Base-by-base conservation (phyloP, 35 echinoderm and acorn worm genomes). In the Eucidaris tribuloides region DNA sequence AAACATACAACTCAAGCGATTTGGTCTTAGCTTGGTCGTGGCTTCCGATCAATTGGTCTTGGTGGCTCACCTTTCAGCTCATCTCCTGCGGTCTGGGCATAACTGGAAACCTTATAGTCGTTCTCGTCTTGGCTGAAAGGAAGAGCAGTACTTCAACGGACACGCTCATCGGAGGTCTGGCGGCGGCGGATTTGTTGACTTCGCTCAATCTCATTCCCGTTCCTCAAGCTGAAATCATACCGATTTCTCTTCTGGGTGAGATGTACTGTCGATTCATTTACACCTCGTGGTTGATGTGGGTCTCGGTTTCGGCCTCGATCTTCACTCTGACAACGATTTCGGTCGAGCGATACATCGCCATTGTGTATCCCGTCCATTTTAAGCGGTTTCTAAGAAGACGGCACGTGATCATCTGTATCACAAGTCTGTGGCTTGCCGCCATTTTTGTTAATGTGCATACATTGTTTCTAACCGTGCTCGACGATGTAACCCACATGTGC, bases 311-410 rank as follows among this genome's bases (percentile, higher is more conserved):
- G 25, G 76, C 77, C 15, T 97, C 94, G 5, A 81, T 97, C 31
- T 83, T 93, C 24, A 92, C 82, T 5, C 71, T 97, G 25, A 93
- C 86, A 4, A 46, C 83, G 25, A 80, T 97, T 30, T 92, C 94
- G 1, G 60, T 97, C 4, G 94, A 97, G 55, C 65, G 94, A 22
- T 97, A 86, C 31, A 44, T 97, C 14, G 94, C 94, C 3, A 81
- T 97, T 25, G 84, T 97, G n/a, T 85, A 93, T 57, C 94, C 94
- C 20, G 56, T 92, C 25, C 88, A 56, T 13, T 93, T 88, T 33
- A 45, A 82, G 13, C 58, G 65, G 46, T 37, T 89, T 24, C 88
- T 89, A 35, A 68, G 81, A 7, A 68, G 80, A 25, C 60, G 32
- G 17, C 78, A 83, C 15, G 72, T 79, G 5, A 81, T 72, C 27